A percentile compares a stretch with the other conserved stretches of the same genome.
phyloP scores from a whole-genome alignment of 2,888 invertebrate genomes.

The Tanypteryx hageni region DNA sequence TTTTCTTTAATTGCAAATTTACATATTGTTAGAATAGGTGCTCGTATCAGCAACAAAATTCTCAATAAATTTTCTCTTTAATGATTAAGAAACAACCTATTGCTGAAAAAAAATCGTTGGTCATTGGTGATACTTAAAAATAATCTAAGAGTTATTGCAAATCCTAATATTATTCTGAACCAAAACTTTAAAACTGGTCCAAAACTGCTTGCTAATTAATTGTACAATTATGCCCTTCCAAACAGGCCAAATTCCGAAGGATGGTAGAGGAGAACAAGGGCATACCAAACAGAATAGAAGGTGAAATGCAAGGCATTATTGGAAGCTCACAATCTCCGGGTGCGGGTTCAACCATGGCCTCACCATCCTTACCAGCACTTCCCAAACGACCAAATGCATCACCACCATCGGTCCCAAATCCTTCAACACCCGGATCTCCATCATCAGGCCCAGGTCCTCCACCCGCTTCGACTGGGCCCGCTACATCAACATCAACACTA shows the following conservation, averaged over 20 bases:
- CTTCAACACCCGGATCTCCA: slow-evolving; percentile 25
- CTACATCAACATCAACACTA: neutral
- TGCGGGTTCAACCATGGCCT: slow-evolving; percentile 41
- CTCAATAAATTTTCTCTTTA: too few relatives aligned
- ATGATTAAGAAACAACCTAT: too few relatives aligned
- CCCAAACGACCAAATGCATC: slow-evolving; percentile 53
- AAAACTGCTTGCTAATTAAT: too few relatives aligned
- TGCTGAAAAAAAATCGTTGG: too few relatives aligned
- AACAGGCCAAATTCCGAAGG: slow-evolving; percentile 87
- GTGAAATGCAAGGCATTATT: slow-evolving; percentile 77
- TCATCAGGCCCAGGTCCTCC: slow-evolving; percentile 46
- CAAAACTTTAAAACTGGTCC: too few relatives aligned
- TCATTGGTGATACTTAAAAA: too few relatives aligned
- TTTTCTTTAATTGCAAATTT: too few relatives aligned
- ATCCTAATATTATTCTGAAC: too few relatives aligned
- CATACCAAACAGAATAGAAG: slow-evolving; percentile 77
- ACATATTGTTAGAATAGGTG: too few relatives aligned
- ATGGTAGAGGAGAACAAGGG: slow-evolving; percentile 91
- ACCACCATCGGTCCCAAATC: slow-evolving; percentile 41
- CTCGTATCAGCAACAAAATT: too few relatives aligned
- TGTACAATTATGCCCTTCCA: neutral
- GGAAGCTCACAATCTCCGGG: slow-evolving; percentile 48
- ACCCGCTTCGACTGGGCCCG: neutral
- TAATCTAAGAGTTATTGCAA: too few relatives aligned
- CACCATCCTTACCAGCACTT: slow-evolving; percentile 61